phyloP scores from a whole-genome alignment of 2,797 vertebrate species.

The Octomys mimax region DNA sequence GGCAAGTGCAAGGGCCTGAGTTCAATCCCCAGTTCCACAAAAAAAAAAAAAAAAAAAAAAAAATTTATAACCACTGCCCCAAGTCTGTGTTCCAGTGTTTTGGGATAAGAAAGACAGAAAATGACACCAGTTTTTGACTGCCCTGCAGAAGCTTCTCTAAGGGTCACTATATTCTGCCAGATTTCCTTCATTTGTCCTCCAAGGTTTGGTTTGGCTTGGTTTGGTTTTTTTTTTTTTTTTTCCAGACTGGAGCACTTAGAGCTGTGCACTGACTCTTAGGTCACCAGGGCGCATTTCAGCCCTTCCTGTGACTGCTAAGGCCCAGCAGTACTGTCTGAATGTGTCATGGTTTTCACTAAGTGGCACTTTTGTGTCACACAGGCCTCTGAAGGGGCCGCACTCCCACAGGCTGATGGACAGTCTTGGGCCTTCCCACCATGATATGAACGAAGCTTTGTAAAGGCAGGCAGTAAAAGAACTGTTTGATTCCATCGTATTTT shows the following conservation, averaged over 20 bases:
- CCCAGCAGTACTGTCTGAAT: neutral
- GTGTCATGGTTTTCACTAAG: neutral
- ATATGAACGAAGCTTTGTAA: neutral
- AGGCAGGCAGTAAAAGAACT: constrained; percentile 4
- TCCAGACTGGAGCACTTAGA: neutral
- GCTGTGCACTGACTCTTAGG: neutral
- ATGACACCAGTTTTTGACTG: neutral
- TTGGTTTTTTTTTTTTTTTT: neutral
- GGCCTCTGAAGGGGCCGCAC: neutral
- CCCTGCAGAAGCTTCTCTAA: neutral
- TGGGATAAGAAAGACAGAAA: constrained; percentile 32
- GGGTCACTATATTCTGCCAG: neutral
- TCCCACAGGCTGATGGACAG: neutral
- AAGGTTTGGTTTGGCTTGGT: neutral
- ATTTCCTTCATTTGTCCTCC: neutral
- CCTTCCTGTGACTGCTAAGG: neutral
- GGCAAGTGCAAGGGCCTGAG: too few relatives aligned
- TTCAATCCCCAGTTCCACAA: too few relatives aligned
- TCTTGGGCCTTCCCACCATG: constrained; percentile 42
- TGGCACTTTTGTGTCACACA: constrained; percentile 14
- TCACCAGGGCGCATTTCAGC: neutral
- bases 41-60: too few relatives aligned
- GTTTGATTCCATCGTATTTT: constrained; percentile 47
- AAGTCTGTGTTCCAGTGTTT: neutral
- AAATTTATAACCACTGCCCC: neutral